Base-by-base conservation (phyloP, 2,888 invertebrate genomes). In the Flexamia atlantica region DNA sequence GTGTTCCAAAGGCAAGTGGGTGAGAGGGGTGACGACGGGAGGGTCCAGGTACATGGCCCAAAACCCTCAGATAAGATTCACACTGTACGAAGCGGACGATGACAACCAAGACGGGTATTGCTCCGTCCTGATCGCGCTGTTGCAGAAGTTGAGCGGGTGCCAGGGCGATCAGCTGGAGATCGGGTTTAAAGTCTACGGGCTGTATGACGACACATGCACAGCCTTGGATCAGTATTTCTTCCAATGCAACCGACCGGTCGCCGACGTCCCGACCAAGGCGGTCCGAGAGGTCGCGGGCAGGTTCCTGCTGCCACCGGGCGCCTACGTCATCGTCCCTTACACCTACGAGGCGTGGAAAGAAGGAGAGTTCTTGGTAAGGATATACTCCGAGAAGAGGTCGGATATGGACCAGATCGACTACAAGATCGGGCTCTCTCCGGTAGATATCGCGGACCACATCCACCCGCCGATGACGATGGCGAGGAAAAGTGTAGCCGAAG, bases 31-130 rank as follows among this genome's bases (percentile, higher is more conserved):
- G 1, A 40, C 40, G 10, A 5, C 72, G 1, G 72, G 72, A 40
- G 72, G 72, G n/a, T 7, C 40, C 9, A 28, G n/a, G 2, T 2
- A 25, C 40, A 5, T 40, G 20, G 1, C 1, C 1, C 7, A n/a
- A 20, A 72, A 72, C 40, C 72, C 72, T 36, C 72, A 72, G 5
- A 40, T 40, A 2, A 20, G 17, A 30, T 72, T 72, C 72, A 40
- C 40, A 17, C 14, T 72, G 10, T 20, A 10, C 9, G 72, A 36
- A 36, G 72, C 72, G 14, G 72, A 72, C 40, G 72, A 36, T 10
- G 72, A 72, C 23, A 42, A 72, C 23, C 0, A 40, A 7, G 72
- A 72, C 20, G 72, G 40, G 2, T n/a, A 1, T 20, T 72, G 72
- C 72, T 1, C 36, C 40, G 40, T 72, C 3, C 20, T 72, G 5